A percentile compares a stretch with the other conserved stretches of the same genome.
phyloP scores from a whole-genome alignment of 2,797 vertebrate genomes.

The Coranthus polyacanthus region DNA sequence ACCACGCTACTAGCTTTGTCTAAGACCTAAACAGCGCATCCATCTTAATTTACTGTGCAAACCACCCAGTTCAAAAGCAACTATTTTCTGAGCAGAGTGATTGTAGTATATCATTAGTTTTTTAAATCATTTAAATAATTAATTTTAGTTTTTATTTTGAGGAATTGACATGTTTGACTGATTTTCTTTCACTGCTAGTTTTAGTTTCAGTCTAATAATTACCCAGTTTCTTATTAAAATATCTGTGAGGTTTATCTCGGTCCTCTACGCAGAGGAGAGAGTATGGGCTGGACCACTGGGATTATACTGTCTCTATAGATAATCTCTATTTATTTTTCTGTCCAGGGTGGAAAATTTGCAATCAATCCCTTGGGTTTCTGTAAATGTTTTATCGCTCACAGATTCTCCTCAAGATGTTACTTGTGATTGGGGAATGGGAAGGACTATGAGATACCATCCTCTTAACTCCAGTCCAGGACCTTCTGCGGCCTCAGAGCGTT shows the following conservation, averaged over 20 bases:
- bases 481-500: constrained; percentile 16
- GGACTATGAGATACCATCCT: constrained; percentile 62
- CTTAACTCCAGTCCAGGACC: constrained; percentile 61
- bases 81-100: constrained; percentile 1
- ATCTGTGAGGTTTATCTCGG: constrained; percentile 69
- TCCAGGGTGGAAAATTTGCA: constrained; percentile 82
- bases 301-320: constrained; percentile 78
- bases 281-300: constrained; percentile 56
- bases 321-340: constrained; percentile 85
- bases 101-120: background rate
- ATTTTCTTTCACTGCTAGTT: too few relatives aligned
- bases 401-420: constrained; percentile 68
- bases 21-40: background rate
- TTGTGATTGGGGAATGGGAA: constrained; percentile 55
- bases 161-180: too few relatives aligned
- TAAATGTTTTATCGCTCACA: constrained; percentile 76
- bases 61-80: constrained; percentile 19
- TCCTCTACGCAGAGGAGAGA: constrained; percentile 52
- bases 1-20: constrained; percentile 9
- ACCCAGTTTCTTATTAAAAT: background rate
- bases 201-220: background rate
- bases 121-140: background rate
- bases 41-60: constrained; percentile 10
- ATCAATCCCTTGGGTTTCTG: constrained; percentile 67
- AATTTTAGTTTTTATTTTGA: background rate